These are phyloP conservation scores for Nansenia antarctica DNA, from an alignment of 2,113 vertebrate species.

Conservation along the genomic window DNA sequence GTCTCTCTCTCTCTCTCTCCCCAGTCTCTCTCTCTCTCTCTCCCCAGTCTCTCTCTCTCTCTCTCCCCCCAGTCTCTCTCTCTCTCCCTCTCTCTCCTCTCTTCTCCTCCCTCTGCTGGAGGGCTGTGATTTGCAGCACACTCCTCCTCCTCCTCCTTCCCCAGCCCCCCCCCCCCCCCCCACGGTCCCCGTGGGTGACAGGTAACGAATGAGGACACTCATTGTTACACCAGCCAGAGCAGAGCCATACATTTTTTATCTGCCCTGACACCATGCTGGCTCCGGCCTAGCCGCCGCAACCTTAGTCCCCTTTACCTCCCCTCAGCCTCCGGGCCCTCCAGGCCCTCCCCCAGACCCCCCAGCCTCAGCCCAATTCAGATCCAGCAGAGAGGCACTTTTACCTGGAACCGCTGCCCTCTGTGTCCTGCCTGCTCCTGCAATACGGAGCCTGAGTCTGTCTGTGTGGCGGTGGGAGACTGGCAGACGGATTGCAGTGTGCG, in stretches of 20 bases:
- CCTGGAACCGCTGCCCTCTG: slow-evolving; percentile 41
- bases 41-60: neutral
- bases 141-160: neutral
- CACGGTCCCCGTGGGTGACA: slow-evolving; percentile 56
- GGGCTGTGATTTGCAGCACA: neutral
- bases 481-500: neutral
- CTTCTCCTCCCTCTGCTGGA: neutral
- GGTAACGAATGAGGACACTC: slow-evolving; percentile 61
- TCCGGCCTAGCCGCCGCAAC: neutral
- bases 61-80: too few species aligned
- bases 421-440: slow-evolving; percentile 16
- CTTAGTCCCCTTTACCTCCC: neutral
- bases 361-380: slow-evolving; percentile 40
- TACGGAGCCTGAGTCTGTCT: neutral
- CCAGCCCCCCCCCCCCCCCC: slow-evolving; percentile 5
- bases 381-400: slow-evolving; percentile 33
- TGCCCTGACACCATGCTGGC: slow-evolving; percentile 29
- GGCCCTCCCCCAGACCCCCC: slow-evolving; percentile 15
- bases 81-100: neutral
- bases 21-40: neutral
- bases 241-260: slow-evolving; percentile 66
- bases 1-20: neutral
- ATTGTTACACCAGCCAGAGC: slow-evolving; percentile 51
- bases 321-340: neutral
- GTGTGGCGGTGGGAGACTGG: neutral